Percentiles rank a stretch among this genome's conserved stretches.
These are phyloP conservation scores for Drosophila antonietae DNA, from an alignment of 2,888 invertebrate species.

Conservation along the genomic window DNA sequence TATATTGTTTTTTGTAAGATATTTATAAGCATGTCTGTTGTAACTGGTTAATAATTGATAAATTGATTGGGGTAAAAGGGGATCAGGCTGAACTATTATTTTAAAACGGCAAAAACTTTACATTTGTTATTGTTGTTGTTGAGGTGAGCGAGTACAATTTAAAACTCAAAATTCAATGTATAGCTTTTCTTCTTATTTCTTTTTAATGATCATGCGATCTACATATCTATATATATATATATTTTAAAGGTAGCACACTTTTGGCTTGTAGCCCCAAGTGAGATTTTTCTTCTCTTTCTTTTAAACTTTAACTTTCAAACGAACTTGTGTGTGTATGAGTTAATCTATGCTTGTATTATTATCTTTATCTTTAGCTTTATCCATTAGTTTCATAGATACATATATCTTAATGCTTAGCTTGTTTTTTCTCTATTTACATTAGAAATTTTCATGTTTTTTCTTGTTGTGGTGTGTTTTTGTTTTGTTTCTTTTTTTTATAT, in stretches of 20 bases:
- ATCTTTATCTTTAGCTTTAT: constrained; percentile 48
- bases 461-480: constrained; percentile 9
- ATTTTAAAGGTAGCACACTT: constrained; percentile 59
- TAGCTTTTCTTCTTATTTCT: constrained; percentile 7
- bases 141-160: constrained; percentile 39
- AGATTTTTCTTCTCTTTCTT: constrained; percentile 16
- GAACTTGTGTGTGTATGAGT: constrained; percentile 21
- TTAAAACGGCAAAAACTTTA: constrained; percentile 42
- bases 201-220: constrained; percentile 41
- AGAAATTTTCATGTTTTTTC: constrained; percentile 41
- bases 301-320: constrained; percentile 11
- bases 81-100: constrained; percentile 10
- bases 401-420: constrained; percentile 28
- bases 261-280: constrained; percentile 70
- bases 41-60: constrained; percentile 21
- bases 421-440: constrained; percentile 57
- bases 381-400: constrained; percentile 19
- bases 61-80: constrained; percentile 9
- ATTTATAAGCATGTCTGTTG: constrained; percentile 23
- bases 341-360: constrained; percentile 31
- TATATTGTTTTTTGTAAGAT: neutral
- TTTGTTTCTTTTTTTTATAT: constrained; percentile 12
- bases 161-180: constrained; percentile 35
- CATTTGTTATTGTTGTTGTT: constrained; percentile 28
- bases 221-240: constrained; percentile 33